Conservation (phyloP, 1,140 invertebrate genomes). For the Calliopsis andreniformis region DNA sequence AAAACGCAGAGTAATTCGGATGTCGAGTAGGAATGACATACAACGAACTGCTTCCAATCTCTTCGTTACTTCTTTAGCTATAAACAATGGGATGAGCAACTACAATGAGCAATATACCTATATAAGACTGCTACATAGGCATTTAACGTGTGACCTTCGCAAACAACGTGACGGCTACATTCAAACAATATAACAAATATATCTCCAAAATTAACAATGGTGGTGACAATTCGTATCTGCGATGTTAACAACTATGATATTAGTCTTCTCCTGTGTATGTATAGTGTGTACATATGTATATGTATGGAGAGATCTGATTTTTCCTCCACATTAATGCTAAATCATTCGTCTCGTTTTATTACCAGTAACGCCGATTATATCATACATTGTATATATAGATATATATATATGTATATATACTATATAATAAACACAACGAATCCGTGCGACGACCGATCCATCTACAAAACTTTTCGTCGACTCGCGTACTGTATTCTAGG, state of each 20-base stretch:
- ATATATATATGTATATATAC: constrained; percentile 74
- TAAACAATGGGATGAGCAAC: constrained; percentile 51
- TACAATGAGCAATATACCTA: constrained; percentile 50
- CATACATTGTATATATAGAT: constrained; percentile 45
- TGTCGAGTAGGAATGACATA: constrained; percentile 25
- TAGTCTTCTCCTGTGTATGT: constrained; percentile 58
- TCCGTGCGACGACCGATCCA: constrained; percentile 59
- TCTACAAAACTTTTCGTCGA: not conserved
- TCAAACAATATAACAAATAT: constrained; percentile 43
- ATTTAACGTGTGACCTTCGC: constrained; percentile 32
- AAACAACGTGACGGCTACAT: constrained; percentile 10
- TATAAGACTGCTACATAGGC: constrained; percentile 46
- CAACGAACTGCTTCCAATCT: not conserved
- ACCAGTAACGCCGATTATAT: constrained; percentile 47
- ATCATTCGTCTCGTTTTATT: constrained; percentile 43
- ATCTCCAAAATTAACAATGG: constrained; percentile 43
- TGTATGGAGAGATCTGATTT: constrained; percentile 12
- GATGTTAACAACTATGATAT: constrained; percentile 57
- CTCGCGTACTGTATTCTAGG: constrained; percentile 14
- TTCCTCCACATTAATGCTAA: constrained; percentile 2
- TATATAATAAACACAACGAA: constrained; percentile 80
- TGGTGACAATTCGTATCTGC: constrained; percentile 53
- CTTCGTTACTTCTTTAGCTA: not conserved
- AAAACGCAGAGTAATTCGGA: constrained; percentile 2
- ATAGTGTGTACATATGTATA: constrained; percentile 42